Conservation (phyloP, 2,797 vertebrate species). For the Cirrhinus molitorella region DNA sequence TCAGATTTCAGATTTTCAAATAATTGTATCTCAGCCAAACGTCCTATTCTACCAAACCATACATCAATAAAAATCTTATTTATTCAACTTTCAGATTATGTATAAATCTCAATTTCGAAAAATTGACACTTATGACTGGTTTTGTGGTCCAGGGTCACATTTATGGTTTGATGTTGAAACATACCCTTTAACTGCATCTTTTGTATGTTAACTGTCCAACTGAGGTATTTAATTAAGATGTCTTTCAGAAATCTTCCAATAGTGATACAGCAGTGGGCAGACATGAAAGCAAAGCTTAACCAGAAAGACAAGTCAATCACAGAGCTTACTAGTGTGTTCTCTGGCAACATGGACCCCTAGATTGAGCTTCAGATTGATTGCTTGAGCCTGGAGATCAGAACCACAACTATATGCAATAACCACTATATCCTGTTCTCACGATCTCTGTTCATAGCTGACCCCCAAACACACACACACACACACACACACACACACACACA, state of each 20-base stretch:
- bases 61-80: no score
- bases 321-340: conserved; percentile 1
- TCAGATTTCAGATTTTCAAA: no score
- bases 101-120: no score
- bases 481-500: no score
- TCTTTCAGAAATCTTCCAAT: conserved; percentile 16
- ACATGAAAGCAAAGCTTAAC: conserved; percentile 15
- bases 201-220: not conserved
- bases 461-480: not conserved
- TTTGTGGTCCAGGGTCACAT: no score
- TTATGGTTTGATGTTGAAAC: not conserved
- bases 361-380: conserved; percentile 16
- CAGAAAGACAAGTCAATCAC: not conserved
- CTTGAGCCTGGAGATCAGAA: conserved; percentile 35
- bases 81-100: no score
- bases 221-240: not conserved
- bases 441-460: conserved; percentile 16
- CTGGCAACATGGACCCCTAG: not conserved
- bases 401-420: conserved; percentile 13
- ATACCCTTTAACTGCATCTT: not conserved
- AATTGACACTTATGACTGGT: no score
- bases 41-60: no score
- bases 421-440: conserved; percentile 16
- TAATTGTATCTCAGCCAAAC: no score
- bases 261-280: not conserved